These are phyloP conservation scores for Beris morrisii DNA, from an alignment of 2,888 invertebrate species.

Conservation along the genomic window DNA sequence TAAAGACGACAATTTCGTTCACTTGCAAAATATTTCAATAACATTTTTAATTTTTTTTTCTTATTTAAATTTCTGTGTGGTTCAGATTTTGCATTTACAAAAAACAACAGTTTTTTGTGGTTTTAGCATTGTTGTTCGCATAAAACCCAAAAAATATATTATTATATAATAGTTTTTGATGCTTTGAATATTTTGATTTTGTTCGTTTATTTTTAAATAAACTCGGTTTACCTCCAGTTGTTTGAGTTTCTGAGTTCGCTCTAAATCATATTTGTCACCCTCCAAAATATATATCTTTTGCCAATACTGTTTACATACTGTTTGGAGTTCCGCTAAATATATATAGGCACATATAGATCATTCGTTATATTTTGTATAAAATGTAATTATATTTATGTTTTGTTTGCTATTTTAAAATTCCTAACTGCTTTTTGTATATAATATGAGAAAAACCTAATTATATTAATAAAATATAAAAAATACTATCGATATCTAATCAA, in stretches of 20 bases:
- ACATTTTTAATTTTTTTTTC: not conserved
- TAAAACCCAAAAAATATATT: slow-evolving; percentile 41
- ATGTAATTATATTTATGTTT: slow-evolving; percentile 5
- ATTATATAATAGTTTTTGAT: slow-evolving; percentile 39
- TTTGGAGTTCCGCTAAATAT: slow-evolving; percentile 89
- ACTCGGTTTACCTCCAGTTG: slow-evolving; percentile 83
- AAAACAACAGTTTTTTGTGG: no score
- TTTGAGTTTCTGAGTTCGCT: slow-evolving; percentile 89
- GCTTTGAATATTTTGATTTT: slow-evolving; percentile 25
- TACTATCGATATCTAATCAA: no score
- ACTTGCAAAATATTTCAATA: slow-evolving; percentile 25
- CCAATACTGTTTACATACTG: slow-evolving; percentile 92
- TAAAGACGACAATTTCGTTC: slow-evolving; percentile 27
- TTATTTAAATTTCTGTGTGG: no score
- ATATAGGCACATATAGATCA: slow-evolving; percentile 23
- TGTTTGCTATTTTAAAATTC: not conserved
- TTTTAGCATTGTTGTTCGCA: not conserved
- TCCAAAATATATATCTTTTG: slow-evolving; percentile 89
- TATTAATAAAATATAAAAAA: no score
- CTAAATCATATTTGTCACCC: slow-evolving; percentile 99
- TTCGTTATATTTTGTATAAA: slow-evolving; percentile 4
- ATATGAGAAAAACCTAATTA: not conserved
- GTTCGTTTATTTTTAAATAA: slow-evolving; percentile 36
- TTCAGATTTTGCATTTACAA: no score
- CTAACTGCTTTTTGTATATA: not conserved